A percentile compares a stretch with the other conserved stretches of the same genome.
These are phyloP conservation scores for Triops longicaudatus DNA, from an alignment of 1,140 invertebrate species.

Conservation along the genomic window DNA sequence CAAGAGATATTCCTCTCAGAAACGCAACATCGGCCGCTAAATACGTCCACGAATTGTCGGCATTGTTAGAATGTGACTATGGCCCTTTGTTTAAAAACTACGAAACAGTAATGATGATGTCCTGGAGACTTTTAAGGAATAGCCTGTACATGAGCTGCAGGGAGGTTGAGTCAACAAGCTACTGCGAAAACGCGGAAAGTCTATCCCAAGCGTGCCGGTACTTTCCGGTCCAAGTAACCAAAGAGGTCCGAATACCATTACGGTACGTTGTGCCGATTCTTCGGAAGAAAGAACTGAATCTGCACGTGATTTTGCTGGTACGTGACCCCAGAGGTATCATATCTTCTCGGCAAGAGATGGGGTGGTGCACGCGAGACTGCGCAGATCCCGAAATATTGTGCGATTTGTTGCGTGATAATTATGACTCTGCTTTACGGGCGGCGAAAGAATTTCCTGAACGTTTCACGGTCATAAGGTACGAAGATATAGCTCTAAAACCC, in stretches of 20 bases:
- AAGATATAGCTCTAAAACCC: background rate
- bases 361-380: background rate
- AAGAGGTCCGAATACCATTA: background rate
- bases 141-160: background rate
- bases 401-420: background rate
- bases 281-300: background rate
- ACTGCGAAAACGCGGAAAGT: background rate
- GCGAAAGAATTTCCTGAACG: background rate
- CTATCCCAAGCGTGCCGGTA: background rate
- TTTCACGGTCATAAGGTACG: background rate
- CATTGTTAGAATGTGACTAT: background rate
- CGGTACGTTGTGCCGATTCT: background rate
- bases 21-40: background rate
- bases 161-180: background rate
- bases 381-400: background rate
- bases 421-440: background rate
- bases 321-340: slow-evolving; percentile 16
- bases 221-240: background rate
- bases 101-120: background rate
- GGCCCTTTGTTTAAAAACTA: background rate
- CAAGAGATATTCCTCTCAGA: background rate
- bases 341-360: background rate
- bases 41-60: background rate
- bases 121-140: background rate
- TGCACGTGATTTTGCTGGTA: background rate